Conservation (phyloP, 1,140 invertebrate species). For the Ceratina calcarata region DNA sequence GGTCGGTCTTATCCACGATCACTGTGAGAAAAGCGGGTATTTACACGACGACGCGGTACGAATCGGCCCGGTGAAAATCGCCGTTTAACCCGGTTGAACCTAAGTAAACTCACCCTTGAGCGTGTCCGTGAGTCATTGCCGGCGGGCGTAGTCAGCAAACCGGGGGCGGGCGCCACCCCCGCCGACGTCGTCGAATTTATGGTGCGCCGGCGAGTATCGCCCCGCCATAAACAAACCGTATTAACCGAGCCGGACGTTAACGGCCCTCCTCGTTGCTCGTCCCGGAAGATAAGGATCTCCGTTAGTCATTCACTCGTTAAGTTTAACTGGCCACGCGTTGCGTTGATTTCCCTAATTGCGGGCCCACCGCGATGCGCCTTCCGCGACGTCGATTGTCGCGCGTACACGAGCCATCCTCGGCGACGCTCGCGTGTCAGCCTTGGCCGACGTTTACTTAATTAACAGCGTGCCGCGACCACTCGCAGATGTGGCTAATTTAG, state of each 20-base stretch:
- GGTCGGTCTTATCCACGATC: neutral
- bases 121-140: constrained; percentile 36
- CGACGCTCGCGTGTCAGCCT: constrained; percentile 20
- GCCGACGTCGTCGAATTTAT: constrained; percentile 31
- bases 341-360: constrained; percentile 68
- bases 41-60: constrained; percentile 32
- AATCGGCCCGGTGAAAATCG: constrained; percentile 43
- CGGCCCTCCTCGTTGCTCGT: constrained; percentile 58
- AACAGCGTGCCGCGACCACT: constrained; percentile 1
- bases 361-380: constrained; percentile 33
- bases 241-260: constrained; percentile 66
- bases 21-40: constrained; percentile 1
- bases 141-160: neutral
- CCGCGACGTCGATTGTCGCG: constrained; percentile 7
- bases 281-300: constrained; percentile 71
- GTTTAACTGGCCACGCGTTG: constrained; percentile 66
- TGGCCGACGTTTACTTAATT: constrained; percentile 26
- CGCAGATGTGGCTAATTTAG: constrained; percentile 18
- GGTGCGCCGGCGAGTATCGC: constrained; percentile 24
- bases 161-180: constrained; percentile 16
- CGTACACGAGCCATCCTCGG: neutral
- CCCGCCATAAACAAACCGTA: constrained; percentile 71
- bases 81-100: constrained; percentile 35
- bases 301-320: constrained; percentile 74
- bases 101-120: constrained; percentile 38